Evolutionary conservation across 1,140 invertebrate species (phyloP).

Genomic region (Pseudomyrmex dendroicus): DNA sequence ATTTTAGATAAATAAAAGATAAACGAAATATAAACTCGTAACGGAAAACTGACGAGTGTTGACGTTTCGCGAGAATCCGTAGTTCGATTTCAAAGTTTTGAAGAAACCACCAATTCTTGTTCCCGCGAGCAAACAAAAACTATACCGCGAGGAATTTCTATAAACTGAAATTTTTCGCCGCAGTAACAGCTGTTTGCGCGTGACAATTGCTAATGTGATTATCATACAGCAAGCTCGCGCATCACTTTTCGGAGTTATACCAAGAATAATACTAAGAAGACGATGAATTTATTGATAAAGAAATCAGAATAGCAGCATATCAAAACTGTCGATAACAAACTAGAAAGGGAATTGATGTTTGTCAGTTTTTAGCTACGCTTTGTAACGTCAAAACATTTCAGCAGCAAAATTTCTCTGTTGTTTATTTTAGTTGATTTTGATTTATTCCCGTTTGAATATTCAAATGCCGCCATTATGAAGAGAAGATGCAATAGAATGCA

Average conservation of each 20-base stretch:
- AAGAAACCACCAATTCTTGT: neutral
- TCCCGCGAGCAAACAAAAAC: neutral
- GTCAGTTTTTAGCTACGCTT: neutral
- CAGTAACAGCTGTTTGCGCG: constrained; percentile 54
- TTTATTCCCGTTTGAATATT: too few relatives aligned
- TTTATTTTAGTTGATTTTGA: too few relatives aligned
- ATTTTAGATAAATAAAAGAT: too few relatives aligned
- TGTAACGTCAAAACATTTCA: too few relatives aligned
- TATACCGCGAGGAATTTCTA: neutral
- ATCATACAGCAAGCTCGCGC: neutral
- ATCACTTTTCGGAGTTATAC: neutral
- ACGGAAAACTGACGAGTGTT: too few relatives aligned
- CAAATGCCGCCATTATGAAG: too few relatives aligned
- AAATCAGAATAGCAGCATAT: neutral
- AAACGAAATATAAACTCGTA: too few relatives aligned
- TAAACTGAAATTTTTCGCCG: constrained; percentile 59
- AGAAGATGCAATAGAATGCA: too few relatives aligned
- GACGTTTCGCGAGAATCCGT: too few relatives aligned
- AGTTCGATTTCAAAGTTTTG: neutral
- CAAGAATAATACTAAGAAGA: neutral
- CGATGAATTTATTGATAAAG: neutral
- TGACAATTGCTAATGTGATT: neutral
- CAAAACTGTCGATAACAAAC: constrained; percentile 1
- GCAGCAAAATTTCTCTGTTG: too few relatives aligned
- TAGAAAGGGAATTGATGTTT: neutral